Evolutionary conservation across 1,140 invertebrate species (phyloP), one percentile per base, ranked within the genome.

Genomic region (Hydropsyche tenuis): DNA sequence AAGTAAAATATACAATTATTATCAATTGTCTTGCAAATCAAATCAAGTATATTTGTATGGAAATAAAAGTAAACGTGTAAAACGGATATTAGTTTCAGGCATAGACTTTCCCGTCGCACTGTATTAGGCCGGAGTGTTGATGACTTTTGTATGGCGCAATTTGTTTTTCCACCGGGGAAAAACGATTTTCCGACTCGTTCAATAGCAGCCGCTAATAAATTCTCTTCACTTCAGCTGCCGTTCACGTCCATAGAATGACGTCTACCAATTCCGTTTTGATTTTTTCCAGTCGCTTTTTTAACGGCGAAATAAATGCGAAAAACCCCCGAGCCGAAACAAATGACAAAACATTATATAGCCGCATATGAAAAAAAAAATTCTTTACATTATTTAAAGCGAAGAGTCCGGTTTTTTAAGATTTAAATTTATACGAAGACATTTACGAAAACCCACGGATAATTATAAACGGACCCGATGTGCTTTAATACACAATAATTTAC

Each of bases 111-210:
- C n/a, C n/a, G n/a, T 16, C 63, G 12, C 30, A 7, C 30, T 65
- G 63, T 65, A 22, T 43, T 42, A 18, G 27, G 56, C 30, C 30
- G 63, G 56, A 27, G 63, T 65, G 63, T 65, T 65, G 63, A 65
- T 65, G 63, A 42, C 63, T 65, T 65, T 65, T 65, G 63, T 65
- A 43, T 43, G 63, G 42, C 3, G 46, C 46, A 72, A 72, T 72
- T 72, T 72, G 69, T 72, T 63, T 45, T 60, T 72, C 53, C 69
- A 65, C 42, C 16, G 63, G 63, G 30, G 30, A 43, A 60, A 72
- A 72, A 25, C 56, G 69, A 72, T 72, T 72, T 72, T 72, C 53
- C 69, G 60, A 72, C 69, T 45, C 27, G 56, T 72, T 72, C 69
- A 72, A 72, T 72, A 16, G 25, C 53, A 63, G 51, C 16, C 51